Evolutionary conservation across 2,888 invertebrate genomes (phyloP).

Genomic region (Julus scandinavius): DNA sequence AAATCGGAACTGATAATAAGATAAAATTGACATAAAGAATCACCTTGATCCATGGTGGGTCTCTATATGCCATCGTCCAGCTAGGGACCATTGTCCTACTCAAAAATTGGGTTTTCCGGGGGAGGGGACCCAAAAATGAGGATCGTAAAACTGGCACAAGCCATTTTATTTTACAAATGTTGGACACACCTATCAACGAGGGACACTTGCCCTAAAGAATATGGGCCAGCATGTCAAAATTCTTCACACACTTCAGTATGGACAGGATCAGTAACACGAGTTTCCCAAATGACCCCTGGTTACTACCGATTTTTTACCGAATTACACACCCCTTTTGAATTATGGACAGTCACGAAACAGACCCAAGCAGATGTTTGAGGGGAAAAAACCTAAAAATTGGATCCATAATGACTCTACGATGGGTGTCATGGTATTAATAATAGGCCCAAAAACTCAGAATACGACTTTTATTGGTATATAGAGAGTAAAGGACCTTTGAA

Average conservation of each 20-base stretch:
- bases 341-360: constrained; percentile 32
- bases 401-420: neutral
- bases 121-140: constrained; percentile 2
- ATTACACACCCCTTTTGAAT: constrained; percentile 36
- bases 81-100: neutral
- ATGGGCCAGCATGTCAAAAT: constrained; percentile 49
- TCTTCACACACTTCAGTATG: constrained; percentile 49
- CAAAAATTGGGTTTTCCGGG: constrained; percentile 33
- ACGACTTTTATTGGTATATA: neutral
- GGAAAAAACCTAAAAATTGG: constrained; percentile 8
- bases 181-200: constrained; percentile 27
- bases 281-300: neutral
- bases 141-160: constrained; percentile 48
- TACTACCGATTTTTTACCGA: constrained; percentile 24
- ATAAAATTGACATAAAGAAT: constrained; percentile 16
- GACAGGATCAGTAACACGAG: constrained; percentile 1
- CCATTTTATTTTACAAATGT: constrained; percentile 37
- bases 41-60: constrained; percentile 39
- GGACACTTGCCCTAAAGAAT: constrained; percentile 9
- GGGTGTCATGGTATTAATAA: constrained; percentile 1
- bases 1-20: constrained; percentile 50
- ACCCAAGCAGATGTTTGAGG: constrained; percentile 11
- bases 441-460: neutral
- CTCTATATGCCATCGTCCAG: neutral
- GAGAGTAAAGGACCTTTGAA: neutral